These are phyloP conservation scores for Myotis davidii DNA, from an alignment of 2,113 vertebrate species.

Conservation along the genomic window DNA sequence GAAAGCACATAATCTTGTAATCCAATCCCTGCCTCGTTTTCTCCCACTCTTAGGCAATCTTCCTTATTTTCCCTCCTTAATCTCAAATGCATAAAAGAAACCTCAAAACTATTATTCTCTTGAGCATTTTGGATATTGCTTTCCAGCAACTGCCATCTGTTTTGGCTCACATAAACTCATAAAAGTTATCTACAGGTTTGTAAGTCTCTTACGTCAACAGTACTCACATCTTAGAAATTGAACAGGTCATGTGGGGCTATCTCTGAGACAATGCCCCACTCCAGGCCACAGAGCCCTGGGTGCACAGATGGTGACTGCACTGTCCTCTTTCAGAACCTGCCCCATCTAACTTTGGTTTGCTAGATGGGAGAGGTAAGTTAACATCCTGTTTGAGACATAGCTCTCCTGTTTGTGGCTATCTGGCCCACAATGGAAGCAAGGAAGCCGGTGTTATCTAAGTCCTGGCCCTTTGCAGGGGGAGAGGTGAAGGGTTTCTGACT, in stretches of 20 bases:
- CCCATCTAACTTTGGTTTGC: neutral
- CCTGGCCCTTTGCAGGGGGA: neutral
- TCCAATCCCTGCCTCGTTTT: neutral
- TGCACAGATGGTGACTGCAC: too few species aligned
- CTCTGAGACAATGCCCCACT: neutral
- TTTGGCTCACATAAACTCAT: neutral
- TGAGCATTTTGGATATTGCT: neutral
- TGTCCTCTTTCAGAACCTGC: neutral
- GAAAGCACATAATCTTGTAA: neutral
- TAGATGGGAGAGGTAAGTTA: neutral
- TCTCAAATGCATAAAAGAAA: neutral
- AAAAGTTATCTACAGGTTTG: neutral
- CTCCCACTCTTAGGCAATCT: neutral
- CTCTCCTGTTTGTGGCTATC: neutral
- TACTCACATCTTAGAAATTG: neutral
- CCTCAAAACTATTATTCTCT: neutral
- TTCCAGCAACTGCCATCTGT: neutral
- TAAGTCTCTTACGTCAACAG: neutral
- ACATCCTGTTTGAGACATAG: neutral
- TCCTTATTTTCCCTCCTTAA: neutral
- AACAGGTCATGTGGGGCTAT: neutral
- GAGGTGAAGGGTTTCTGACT: neutral
- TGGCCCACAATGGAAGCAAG: neutral
- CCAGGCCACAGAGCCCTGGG: neutral
- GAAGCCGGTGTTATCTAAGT: accelerated